phyloP scores from a whole-genome alignment of 1,140 invertebrate genomes.

The Cataglyphis hispanica region DNA sequence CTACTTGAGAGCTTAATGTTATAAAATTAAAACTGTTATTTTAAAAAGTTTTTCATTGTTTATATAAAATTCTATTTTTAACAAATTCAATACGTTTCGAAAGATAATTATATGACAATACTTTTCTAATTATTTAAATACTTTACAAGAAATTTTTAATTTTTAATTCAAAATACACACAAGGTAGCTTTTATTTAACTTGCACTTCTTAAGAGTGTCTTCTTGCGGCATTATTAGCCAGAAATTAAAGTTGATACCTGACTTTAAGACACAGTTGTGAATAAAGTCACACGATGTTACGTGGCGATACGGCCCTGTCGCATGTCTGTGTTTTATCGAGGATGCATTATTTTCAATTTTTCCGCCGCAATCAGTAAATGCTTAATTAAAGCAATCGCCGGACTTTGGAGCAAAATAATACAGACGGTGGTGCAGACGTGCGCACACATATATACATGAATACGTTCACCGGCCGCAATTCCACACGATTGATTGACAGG shows the following conservation, averaged over 20 bases:
- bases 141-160: not conserved
- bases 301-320: slow-evolving; percentile 28
- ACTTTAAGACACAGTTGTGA: slow-evolving; percentile 30
- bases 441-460: not conserved
- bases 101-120: not conserved
- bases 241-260: slow-evolving; percentile 15
- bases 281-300: slow-evolving; percentile 54
- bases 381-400: slow-evolving; percentile 78
- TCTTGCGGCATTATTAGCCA: slow-evolving; percentile 16
- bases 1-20: not conserved
- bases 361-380: slow-evolving; percentile 71
- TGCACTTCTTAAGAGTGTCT: not conserved
- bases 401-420: slow-evolving; percentile 74
- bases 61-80: not conserved
- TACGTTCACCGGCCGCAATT: slow-evolving; percentile 36
- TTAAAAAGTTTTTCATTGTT: not conserved
- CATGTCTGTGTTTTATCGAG: slow-evolving; percentile 61
- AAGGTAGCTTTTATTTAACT: not conserved
- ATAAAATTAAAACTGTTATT: not conserved
- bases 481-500: slow-evolving; percentile 42
- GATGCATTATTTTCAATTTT: slow-evolving; percentile 77
- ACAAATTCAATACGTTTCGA: not conserved
- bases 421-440: not conserved
- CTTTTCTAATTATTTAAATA: not conserved
- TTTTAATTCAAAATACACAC: not conserved